Evolutionary conservation across 2,113 vertebrate genomes (phyloP), one percentile per base, ranked within the genome.

Genomic region (Cisticola juncidis): DNA sequence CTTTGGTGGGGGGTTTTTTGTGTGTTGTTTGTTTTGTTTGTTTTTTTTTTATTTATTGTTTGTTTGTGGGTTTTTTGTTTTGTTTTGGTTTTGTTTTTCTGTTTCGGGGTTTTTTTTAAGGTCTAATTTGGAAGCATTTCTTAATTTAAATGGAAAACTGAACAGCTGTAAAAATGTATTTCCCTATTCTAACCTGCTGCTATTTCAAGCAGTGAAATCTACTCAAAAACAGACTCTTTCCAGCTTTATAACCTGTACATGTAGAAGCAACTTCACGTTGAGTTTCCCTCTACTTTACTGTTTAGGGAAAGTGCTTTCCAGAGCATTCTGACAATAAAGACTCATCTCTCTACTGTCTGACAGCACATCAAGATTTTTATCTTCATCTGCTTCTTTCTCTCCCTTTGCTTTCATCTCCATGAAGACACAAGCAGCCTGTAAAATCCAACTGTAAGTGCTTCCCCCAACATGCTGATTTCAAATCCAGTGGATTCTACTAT

Each of bases 61-160:
- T n/a, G n/a, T n/a, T n/a, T n/a, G 19, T 14, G 2, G 2, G 0
- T 1, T 23, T 44, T 47, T 57, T 64, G n/a, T n/a, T 68, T 78
- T 40, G 21, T 29, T 38, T 38, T 38, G 38, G 38, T 38, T 38
- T 11, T 38, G 38, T 38, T 38, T 38, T 38, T 73, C 6, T 64
- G 5, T 38, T 35, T 12, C 33, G 17, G 26, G 9, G 35, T 2
- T 36, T 57, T 60, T 56, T 76, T 58, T 19, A 35, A 70, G 16
- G 50, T 76, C 33, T 77, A 33, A 50, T 77, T 77, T 88, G 23
- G 50, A 15, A 80, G 13, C 5, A 57, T 18, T 72, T 85, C 31
- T 64, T 57, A 69, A 78, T 73, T 91, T 58, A 80, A 20, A 50
- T 3, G 8, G 36, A 72, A 89, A 77, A 65, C 14, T 9, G 16